Evolutionary conservation across 2,797 vertebrate genomes (phyloP), one percentile per base, ranked within the genome.

Genomic region (Dicrostonyx torquatus): DNA sequence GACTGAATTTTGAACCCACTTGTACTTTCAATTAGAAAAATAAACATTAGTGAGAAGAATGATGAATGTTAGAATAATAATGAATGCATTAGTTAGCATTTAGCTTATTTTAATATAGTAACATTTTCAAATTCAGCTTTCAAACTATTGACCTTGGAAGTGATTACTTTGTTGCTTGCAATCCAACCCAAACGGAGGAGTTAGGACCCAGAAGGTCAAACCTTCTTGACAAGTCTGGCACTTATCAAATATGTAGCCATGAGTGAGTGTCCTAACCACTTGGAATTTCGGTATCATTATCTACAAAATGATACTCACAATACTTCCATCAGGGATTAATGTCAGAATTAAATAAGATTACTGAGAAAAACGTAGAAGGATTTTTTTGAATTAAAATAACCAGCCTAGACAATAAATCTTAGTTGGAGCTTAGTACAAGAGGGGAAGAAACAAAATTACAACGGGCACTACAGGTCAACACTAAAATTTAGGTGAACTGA

Each of bases 361-460:
- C 0, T 43, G 55, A 91, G 40, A 40, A 68, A 92, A 87, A 95
- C 15, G 18, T 70, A 14, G 2, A 66, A 40, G 40, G 5, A 40
- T 73, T 75, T 95, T 87, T 95, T 45, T 60, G 40, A 94, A 87
- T 76, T 95, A 87, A 87, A 94, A 55, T 70, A 87, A 86, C 66
- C 89, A 64, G 83, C 62, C 48, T 37, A 95, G 91, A 82, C 18
- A 18, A 91, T 50, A 26, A 91, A 76, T 48, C 93, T 92, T 37
- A 73, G 64, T 11, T 66, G 24, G 50, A 78, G 55, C 26, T n/a
- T 87, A 55, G 4, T 62, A 77, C 9, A 78, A 78, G 64, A 17
- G 53, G 22, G 50, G 40, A 13, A 7, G 11, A 43, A n/a, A n/a
- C 6, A n/a, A 64, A 1, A 4, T 66, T 50, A 48, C 50, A 83